Conservation (phyloP, 1,140 invertebrate genomes). For the Dreissena polymorpha region DNA sequence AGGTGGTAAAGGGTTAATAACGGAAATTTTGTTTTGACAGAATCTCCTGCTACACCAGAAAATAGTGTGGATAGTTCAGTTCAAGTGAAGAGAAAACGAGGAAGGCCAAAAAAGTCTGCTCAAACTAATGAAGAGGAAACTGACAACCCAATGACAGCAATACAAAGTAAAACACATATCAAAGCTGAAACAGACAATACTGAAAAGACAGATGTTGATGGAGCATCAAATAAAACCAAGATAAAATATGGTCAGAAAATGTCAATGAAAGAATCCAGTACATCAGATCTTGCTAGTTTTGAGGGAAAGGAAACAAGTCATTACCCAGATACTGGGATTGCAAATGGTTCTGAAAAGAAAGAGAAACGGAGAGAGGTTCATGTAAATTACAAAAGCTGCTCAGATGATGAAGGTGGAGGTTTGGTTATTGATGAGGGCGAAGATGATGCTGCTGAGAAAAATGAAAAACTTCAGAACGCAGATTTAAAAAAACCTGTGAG, state of each 20-base stretch:
- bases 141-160: too few relatives aligned
- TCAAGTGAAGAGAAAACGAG: slow-evolving; percentile 14
- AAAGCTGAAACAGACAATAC: not conserved
- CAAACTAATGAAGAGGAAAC: too few relatives aligned
- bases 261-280: too few relatives aligned
- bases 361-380: too few relatives aligned
- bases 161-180: not conserved
- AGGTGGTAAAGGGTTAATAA: too few relatives aligned
- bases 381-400: not conserved
- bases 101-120: not conserved
- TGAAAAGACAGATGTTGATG: not conserved
- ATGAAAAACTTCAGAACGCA: not conserved
- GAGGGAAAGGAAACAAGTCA: too few relatives aligned
- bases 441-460: slow-evolving; percentile 1
- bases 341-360: too few relatives aligned
- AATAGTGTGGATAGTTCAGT: not conserved
- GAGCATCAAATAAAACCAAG: not conserved
- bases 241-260: not conserved
- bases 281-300: not conserved
- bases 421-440: not conserved
- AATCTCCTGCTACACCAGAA: not conserved
- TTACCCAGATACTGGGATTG: too few relatives aligned
- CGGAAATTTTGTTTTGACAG: too few relatives aligned
- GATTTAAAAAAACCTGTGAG: not conserved
- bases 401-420: not conserved